Conservation (phyloP, 1,140 invertebrate species). For the Drosophila parabipectinata region DNA sequence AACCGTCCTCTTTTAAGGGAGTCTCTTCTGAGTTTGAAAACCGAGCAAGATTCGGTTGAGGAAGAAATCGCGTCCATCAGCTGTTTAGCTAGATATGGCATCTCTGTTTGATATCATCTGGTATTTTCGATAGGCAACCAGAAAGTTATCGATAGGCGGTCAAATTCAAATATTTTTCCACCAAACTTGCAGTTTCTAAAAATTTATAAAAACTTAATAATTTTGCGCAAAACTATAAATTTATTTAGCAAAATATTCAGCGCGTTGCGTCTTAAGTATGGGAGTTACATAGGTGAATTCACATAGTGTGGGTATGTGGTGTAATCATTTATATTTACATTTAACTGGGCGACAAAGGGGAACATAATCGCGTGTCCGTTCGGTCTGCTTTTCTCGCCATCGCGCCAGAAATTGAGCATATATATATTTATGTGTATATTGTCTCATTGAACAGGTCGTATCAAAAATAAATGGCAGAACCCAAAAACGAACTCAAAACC, state of each 20-base stretch:
- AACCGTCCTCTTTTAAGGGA: neutral
- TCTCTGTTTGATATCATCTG: no score
- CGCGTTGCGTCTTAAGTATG: slow-evolving; percentile 38
- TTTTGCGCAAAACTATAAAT: slow-evolving; percentile 63
- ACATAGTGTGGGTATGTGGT: slow-evolving; percentile 27
- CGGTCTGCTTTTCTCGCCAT: slow-evolving; percentile 26
- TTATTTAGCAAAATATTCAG: slow-evolving; percentile 68
- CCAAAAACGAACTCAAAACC: slow-evolving; percentile 64
- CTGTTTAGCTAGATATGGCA: neutral
- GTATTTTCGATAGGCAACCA: no score
- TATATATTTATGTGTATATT: slow-evolving; percentile 58
- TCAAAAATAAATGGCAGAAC: slow-evolving; percentile 76
- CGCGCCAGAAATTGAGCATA: slow-evolving; percentile 59
- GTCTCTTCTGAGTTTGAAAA: neutral
- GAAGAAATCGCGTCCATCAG: neutral
- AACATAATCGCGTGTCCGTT: slow-evolving; percentile 43
- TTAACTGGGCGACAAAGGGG: slow-evolving; percentile 62
- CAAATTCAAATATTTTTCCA: neutral
- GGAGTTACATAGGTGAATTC: slow-evolving; percentile 51
- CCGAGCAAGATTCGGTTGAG: neutral
- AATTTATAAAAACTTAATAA: neutral
- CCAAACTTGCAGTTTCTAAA: neutral
- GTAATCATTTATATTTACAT: slow-evolving; percentile 57
- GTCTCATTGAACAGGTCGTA: slow-evolving; percentile 74
- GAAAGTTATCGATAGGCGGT: no score